Conservation (phyloP, 2,888 invertebrate genomes). For the Steromphala cineraria region DNA sequence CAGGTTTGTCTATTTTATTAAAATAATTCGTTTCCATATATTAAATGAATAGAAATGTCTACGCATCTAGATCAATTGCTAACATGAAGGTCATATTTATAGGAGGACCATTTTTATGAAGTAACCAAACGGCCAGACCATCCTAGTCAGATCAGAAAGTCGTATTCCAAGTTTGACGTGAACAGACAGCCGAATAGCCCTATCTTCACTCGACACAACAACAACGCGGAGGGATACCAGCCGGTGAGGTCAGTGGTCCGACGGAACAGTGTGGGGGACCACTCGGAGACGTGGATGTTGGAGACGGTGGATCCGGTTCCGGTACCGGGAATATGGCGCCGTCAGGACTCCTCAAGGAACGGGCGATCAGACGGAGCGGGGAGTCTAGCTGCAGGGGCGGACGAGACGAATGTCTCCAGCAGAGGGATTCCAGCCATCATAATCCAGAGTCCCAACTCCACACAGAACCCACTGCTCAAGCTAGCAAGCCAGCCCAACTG, state of each 20-base stretch:
- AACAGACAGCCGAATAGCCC: not conserved
- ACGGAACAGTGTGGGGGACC: not conserved
- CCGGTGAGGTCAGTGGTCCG: not conserved
- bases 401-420: not conserved
- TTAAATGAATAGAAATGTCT: too few relatives aligned
- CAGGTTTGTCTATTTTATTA: too few relatives aligned
- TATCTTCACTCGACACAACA: conserved; percentile 16
- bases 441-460: not conserved
- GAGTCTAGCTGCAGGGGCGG: not conserved
- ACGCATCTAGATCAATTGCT: too few relatives aligned
- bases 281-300: not conserved
- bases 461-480: not conserved
- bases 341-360: not conserved
- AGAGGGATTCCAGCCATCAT: not conserved
- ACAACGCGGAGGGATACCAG: conserved; percentile 5
- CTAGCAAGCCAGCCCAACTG: not conserved
- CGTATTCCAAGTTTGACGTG: conserved; percentile 13
- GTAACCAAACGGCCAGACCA: not conserved
- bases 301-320: not conserved
- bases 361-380: not conserved
- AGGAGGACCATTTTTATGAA: conserved; percentile 17
- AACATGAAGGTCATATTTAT: not conserved
- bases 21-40: too few relatives aligned
- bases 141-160: not conserved
- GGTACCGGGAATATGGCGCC: not conserved